Conservation (phyloP, 1,140 invertebrate genomes). For the Brachionus calyciflorus region DNA sequence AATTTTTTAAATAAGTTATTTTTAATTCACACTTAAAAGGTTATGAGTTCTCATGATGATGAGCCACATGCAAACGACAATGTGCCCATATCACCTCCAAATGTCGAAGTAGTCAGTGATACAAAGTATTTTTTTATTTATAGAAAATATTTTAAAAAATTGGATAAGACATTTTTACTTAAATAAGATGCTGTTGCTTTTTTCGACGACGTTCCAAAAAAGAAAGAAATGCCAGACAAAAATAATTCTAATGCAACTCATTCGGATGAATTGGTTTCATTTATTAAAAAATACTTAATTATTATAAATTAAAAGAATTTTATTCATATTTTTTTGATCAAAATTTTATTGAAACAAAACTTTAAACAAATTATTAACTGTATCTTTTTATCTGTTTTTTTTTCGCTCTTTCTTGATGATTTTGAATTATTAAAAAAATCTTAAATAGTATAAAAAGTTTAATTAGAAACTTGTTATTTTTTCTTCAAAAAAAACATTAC, state of each 20-base stretch:
- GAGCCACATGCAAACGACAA: slow-evolving; percentile 39
- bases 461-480: too few species aligned
- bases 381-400: slow-evolving; percentile 23
- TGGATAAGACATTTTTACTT: not conserved
- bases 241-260: not conserved
- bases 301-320: too few species aligned
- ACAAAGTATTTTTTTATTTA: slow-evolving; percentile 5
- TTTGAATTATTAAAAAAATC: too few species aligned
- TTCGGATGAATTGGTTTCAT: too few species aligned
- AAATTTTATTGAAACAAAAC: slow-evolving; percentile 33
- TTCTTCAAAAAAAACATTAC: too few species aligned
- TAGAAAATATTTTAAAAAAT: not conserved
- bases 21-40: not conserved
- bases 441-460: too few species aligned
- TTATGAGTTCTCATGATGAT: slow-evolving; percentile 35
- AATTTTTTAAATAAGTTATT: too few species aligned
- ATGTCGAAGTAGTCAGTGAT: slow-evolving; percentile 47
- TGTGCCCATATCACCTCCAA: slow-evolving; percentile 40
- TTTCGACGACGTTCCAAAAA: slow-evolving; percentile 43
- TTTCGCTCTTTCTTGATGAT: too few species aligned
- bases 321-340: not conserved
- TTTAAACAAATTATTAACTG: slow-evolving; percentile 25
- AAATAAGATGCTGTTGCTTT: slow-evolving; percentile 36
- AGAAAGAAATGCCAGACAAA: slow-evolving; percentile 41
- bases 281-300: too few species aligned